Evolutionary conservation across 2,888 invertebrate genomes (phyloP), one percentile per base, ranked within the genome.

Genomic region (Xanthostigma xanthostigma): DNA sequence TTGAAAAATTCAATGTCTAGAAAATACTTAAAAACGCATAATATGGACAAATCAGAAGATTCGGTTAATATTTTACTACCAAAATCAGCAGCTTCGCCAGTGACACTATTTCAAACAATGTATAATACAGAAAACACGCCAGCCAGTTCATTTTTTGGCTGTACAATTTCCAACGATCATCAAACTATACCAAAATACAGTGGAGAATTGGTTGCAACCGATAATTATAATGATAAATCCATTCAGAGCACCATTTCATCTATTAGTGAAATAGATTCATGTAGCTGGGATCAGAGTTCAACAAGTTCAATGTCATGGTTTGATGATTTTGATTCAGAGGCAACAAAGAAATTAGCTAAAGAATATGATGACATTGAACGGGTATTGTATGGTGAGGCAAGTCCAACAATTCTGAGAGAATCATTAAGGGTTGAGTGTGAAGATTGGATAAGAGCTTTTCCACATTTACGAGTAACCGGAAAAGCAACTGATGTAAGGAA

Each of bases 281-380:
- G 27, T 12, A 41, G 33, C 13, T 50, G 45, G 39, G 47, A 44
- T 27, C 46, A 46, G 39, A 50, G 52, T 56, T 63, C 64, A 34
- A 62, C 62, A 4, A 66, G 66, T 58, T 66, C 66, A 6, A 54
- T 64, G 66, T 66, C 69, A 70, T 55, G 76, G 75, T 53, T 74
- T 68, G 58, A 72, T 66, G 55, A 66, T 69, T 55, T 70, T 56
- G 76, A 76, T 49, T 68, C 67, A 8, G 74, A 75, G 54, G 72
- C 72, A 0, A 68, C 74, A 0, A 71, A 66, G 56, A 64, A 59
- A 17, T 65, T 78, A 14, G 65, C 68, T n/a, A 62, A 66, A 2
- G 76, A 78, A 64, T 73, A 75, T 67, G 71, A 74, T 44, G 63
- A 69, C 49, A 73, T 78, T 55, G 74, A 77, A 56, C 68, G 73